Evolutionary conservation across 2,797 vertebrate genomes (phyloP), one percentile per base, ranked within the genome.

Genomic region (Pteropus rufus): DNA sequence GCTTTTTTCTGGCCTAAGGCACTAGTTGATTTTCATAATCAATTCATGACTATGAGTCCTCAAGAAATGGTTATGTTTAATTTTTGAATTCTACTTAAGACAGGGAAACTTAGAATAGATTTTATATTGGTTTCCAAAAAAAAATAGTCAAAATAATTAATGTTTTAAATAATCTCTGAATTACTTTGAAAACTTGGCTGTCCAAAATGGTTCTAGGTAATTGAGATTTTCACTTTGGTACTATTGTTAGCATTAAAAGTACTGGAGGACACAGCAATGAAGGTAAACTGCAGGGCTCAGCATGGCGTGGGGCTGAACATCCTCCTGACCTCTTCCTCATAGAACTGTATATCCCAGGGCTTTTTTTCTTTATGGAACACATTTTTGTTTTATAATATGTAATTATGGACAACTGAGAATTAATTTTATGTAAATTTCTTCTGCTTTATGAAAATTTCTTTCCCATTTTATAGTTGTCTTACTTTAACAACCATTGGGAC

Each of bases 21-120:
- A 92, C 49, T 79, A 79, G n/a, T 85, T 92, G 49, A 84, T 93
- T 91, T 93, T 94, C 44, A 77, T 76, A 90, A 94, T 87, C 31
- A 87, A 7, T 49, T 88, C 73, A 83, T 91, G 21, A 41, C 75
- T 60, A 12, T 79, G 14, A 88, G 29, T 60, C 39, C 34, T 86
- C 60, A 94, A 84, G 82, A 92, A 85, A 83, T 95, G 41, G n/a
- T 80, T 93, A 65, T 60, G 29, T 90, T 91, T 85, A 19, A 90
- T 76, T 93, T 93, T 96, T 90, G 12, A 80, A 70, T 75, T 93
- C 39, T 46, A 69, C 54, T 72, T 84, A 87, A 90, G 69, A 60
- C 36, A 41, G 52, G 31, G 10, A 93, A 67, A 1, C 49, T 89
- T 89, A 77, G 18, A 73, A 36, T 92, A 49, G 12, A 75, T 86